Conservation (phyloP, 2,888 invertebrate genomes). For the Cremastobaeus sp. region DNA sequence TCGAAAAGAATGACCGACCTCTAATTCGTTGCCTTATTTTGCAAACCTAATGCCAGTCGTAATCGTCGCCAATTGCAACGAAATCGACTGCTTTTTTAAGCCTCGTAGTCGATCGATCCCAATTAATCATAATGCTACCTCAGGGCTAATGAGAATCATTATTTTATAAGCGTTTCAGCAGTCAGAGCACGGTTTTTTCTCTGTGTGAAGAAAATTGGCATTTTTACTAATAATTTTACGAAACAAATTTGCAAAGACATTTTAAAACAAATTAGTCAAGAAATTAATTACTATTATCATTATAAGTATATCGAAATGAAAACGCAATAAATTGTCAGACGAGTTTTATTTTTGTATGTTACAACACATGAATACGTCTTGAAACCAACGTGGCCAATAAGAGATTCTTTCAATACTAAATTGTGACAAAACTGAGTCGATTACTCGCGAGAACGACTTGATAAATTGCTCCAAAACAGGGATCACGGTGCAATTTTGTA, state of each 20-base stretch:
- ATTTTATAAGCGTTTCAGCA: too few species aligned
- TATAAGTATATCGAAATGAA: too few species aligned
- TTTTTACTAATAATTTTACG: too few species aligned
- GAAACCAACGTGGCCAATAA: slow-evolving; percentile 2
- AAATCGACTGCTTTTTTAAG: background rate
- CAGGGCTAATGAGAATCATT: too few species aligned
- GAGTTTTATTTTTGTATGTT: slow-evolving; percentile 24
- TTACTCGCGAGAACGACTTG: background rate
- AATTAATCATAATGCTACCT: slow-evolving; percentile 5
- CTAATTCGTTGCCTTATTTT: slow-evolving; percentile 11
- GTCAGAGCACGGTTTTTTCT: too few species aligned
- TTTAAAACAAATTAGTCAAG: too few species aligned
- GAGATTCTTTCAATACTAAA: background rate
- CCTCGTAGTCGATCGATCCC: background rate
- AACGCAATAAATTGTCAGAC: too few species aligned
- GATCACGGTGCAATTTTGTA: slow-evolving; percentile 12
- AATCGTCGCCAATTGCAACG: slow-evolving; percentile 6
- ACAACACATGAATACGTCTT: slow-evolving; percentile 18
- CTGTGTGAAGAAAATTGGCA: too few species aligned
- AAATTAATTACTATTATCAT: too few species aligned
- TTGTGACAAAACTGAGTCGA: background rate
- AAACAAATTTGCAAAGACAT: too few species aligned
- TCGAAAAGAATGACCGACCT: background rate
- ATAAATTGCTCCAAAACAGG: slow-evolving; percentile 25
- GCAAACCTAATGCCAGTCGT: background rate